Percentiles rank a stretch among this genome's conserved stretches.
phyloP scores from a whole-genome alignment of 2,888 invertebrate species.

The Cactoblastis cactorum region DNA sequence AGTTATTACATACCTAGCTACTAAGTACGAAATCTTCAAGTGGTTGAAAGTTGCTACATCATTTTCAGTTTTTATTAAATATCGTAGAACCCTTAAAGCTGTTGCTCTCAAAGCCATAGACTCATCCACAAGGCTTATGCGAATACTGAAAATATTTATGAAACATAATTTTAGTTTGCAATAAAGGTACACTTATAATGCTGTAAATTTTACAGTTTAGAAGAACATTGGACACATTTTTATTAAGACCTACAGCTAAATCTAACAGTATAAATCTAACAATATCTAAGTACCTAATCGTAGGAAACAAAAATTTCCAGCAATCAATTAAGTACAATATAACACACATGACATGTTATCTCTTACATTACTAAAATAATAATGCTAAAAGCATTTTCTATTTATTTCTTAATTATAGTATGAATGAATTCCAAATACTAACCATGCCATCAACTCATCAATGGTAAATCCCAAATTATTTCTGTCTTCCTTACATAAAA shows the following conservation, averaged over 20 bases:
- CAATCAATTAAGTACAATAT: neutral
- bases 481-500: constrained; percentile 83
- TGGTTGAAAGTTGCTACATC: constrained; percentile 89
- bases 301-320: no score
- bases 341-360: neutral
- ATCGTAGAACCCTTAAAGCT: constrained; percentile 91
- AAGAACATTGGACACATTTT: neutral
- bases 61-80: constrained; percentile 87
- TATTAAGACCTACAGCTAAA: neutral
- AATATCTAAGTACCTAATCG: no score
- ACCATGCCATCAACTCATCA: constrained; percentile 85
- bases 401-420: neutral
- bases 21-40: constrained; percentile 90
- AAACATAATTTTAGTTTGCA: neutral
- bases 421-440: constrained; percentile 31
- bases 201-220: neutral
- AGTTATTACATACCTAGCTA: constrained; percentile 85
- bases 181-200: no score
- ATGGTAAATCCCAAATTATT: constrained; percentile 84
- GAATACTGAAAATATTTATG: constrained; percentile 82
- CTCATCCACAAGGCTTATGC: constrained; percentile 90
- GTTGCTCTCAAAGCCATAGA: constrained; percentile 94
- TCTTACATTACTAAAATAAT: neutral
- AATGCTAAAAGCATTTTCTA: neutral
- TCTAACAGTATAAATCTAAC: no score